Evolutionary conservation across 2,888 invertebrate species (phyloP).

Genomic region (Eupithecia dodoneata): DNA sequence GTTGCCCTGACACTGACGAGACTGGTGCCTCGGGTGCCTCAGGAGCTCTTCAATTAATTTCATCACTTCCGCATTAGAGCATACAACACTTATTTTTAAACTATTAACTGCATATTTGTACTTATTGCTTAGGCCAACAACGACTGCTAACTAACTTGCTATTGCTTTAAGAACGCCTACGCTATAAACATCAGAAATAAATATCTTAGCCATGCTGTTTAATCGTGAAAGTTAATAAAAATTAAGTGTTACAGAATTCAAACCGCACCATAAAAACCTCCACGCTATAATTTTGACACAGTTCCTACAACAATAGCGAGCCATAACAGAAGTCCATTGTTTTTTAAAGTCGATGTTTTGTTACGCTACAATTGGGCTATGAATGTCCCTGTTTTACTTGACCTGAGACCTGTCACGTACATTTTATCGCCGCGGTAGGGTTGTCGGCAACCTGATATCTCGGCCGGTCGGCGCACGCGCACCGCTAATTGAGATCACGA

Average conservation of each 20-base stretch:
- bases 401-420: slow-evolving; percentile 51
- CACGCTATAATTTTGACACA: slow-evolving; percentile 6
- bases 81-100: too few species aligned
- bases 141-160: background rate
- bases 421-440: slow-evolving; percentile 53
- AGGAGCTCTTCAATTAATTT: too few species aligned
- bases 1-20: too few species aligned
- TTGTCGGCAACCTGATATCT: slow-evolving; percentile 47
- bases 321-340: slow-evolving; percentile 24
- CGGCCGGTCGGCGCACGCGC: slow-evolving; percentile 57
- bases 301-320: slow-evolving; percentile 20
- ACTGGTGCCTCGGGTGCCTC: too few species aligned
- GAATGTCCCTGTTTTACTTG: slow-evolving; percentile 39
- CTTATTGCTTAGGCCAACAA: background rate
- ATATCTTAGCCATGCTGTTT: background rate
- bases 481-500: slow-evolving; percentile 62
- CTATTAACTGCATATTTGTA: background rate
- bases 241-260: slow-evolving; percentile 9
- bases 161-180: background rate
- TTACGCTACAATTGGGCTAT: slow-evolving; percentile 38
- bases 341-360: slow-evolving; percentile 24
- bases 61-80: too few species aligned
- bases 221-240: background rate
- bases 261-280: slow-evolving; percentile 3
- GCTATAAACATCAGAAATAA: background rate